These are phyloP conservation scores for Epinephelus cyanopodus DNA, from an alignment of 2,113 vertebrate species.

Conservation along the genomic window DNA sequence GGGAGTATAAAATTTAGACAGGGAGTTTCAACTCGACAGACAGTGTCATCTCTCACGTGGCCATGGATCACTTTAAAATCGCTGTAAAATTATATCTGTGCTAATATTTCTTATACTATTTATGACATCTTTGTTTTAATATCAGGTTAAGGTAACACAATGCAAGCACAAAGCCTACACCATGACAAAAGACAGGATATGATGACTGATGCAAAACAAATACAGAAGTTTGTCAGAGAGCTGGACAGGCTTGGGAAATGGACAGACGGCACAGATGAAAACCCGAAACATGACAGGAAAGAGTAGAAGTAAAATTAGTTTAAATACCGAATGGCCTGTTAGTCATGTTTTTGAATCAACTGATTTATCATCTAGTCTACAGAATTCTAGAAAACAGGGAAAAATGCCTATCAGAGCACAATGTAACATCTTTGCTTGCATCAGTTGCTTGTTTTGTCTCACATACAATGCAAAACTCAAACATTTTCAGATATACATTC, in stretches of 20 bases:
- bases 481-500: too few relatives aligned
- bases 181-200: conserved; percentile 49
- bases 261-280: background rate
- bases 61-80: background rate
- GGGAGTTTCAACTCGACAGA: background rate
- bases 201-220: conserved; percentile 43
- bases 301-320: background rate
- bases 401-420: background rate
- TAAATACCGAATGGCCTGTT: background rate
- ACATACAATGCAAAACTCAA: too few relatives aligned
- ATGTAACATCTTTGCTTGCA: background rate
- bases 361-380: background rate
- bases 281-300: background rate
- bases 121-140: background rate
- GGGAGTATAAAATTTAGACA: background rate
- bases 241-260: conserved; percentile 1
- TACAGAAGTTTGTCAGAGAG: conserved; percentile 17
- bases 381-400: background rate
- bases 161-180: conserved; percentile 28
- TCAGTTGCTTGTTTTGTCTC: background rate
- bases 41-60: background rate
- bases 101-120: background rate
- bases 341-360: background rate
- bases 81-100: background rate
- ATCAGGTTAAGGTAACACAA: background rate